Conservation (phyloP, 2,797 vertebrate genomes). For the Spinus pinus region DNA sequence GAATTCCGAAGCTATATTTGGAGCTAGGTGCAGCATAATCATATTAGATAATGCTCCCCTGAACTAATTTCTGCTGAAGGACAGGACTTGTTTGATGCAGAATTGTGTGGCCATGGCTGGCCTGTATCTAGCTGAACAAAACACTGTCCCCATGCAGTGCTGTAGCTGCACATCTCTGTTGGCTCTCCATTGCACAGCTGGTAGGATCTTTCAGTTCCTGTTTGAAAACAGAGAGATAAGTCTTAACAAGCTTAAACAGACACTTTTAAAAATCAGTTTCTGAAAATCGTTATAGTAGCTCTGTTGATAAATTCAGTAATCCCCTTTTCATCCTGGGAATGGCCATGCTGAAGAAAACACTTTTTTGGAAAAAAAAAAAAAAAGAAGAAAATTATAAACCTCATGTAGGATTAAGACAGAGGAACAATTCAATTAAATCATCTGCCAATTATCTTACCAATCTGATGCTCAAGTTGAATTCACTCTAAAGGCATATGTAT, state of each 20-base stretch:
- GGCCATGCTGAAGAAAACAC: background rate
- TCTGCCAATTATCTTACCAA: background rate
- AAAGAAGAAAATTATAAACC: background rate
- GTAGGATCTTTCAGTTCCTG: background rate
- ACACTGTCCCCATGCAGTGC: background rate
- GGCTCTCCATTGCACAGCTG: background rate
- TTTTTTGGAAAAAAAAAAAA: background rate
- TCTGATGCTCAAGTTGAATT: background rate
- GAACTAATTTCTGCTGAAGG: background rate
- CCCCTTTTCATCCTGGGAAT: background rate
- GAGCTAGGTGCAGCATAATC: background rate
- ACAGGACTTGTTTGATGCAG: background rate
- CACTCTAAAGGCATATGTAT: background rate
- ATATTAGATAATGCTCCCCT: background rate
- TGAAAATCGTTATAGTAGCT: background rate
- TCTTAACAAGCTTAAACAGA: background rate
- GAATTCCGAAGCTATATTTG: background rate
- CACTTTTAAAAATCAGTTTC: background rate
- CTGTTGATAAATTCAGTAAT: background rate
- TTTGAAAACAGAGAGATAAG: background rate
- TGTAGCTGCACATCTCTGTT: background rate
- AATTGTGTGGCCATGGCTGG: background rate
- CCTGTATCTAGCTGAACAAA: background rate
- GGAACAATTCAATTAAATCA: background rate
- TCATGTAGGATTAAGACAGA: background rate